Percentiles rank a stretch among this genome's conserved stretches.
phyloP scores from a whole-genome alignment of 1,140 invertebrate genomes.

The Plectrocnemia conspersa region DNA sequence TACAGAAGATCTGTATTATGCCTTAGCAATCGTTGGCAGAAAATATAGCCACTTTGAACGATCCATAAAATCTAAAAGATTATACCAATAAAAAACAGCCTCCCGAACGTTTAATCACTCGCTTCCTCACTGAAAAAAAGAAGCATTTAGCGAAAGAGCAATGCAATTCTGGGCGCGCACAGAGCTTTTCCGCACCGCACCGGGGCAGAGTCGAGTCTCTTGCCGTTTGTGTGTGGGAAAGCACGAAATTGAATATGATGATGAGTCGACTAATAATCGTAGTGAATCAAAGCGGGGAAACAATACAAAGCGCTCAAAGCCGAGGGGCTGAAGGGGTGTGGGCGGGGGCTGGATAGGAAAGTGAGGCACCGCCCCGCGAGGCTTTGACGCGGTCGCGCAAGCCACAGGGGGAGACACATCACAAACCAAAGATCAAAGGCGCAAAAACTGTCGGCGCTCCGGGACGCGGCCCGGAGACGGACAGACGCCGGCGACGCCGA shows the following conservation, averaged over 20 bases:
- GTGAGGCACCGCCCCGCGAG: slow-evolving; percentile 1
- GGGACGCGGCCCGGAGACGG: slow-evolving; percentile 5
- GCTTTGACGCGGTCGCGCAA: slow-evolving; percentile 15
- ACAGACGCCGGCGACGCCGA: neutral
- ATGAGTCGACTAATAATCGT: slow-evolving; percentile 21
- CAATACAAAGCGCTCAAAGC: slow-evolving; percentile 20
- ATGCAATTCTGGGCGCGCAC: too few relatives aligned
- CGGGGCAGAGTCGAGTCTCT: neutral
- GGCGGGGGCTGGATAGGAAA: neutral
- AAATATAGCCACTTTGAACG: too few relatives aligned
- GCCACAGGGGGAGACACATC: slow-evolving; percentile 10
- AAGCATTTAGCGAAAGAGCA: too few relatives aligned
- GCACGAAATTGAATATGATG: slow-evolving; percentile 14
- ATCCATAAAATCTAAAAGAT: too few relatives aligned
- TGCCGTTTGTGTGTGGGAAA: slow-evolving; percentile 5
- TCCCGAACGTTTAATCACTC: neutral
- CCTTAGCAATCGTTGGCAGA: too few relatives aligned
- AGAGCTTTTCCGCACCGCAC: neutral
- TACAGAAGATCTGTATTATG: too few relatives aligned
- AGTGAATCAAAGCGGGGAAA: slow-evolving; percentile 21
- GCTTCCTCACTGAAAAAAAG: neutral
- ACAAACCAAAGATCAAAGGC: slow-evolving; percentile 11
- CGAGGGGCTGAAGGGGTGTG: slow-evolving; percentile 2
- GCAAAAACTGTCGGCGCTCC: slow-evolving; percentile 9
- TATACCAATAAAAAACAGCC: too few relatives aligned